A percentile compares a stretch with the other conserved stretches of the same genome.
phyloP scores from a whole-genome alignment of 2,113 vertebrate species.

The Heterotilapia buettikoferi region DNA sequence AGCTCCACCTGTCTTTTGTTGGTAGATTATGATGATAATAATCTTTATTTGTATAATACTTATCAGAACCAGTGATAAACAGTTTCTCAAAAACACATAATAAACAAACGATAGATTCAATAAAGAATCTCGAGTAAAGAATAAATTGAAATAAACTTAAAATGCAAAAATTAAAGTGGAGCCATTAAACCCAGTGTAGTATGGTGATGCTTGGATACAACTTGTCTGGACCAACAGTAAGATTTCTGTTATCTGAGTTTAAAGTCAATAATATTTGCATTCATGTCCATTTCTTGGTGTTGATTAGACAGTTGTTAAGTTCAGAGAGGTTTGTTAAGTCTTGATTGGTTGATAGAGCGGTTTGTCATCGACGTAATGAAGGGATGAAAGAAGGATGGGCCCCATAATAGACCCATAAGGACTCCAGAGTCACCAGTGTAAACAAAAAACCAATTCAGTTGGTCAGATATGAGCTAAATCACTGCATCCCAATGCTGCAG shows the following conservation, averaged over 20 bases:
- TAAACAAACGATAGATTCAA: background rate
- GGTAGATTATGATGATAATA: background rate
- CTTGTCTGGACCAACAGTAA: background rate
- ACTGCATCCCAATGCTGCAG: background rate
- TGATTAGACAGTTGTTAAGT: background rate
- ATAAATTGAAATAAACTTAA: background rate
- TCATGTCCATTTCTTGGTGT: background rate
- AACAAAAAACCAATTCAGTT: background rate
- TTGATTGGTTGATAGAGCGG: background rate
- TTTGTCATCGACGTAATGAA: background rate
- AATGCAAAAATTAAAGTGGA: background rate
- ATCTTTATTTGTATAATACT: background rate
- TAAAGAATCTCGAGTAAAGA: background rate
- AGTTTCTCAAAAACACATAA: background rate
- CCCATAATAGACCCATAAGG: background rate
- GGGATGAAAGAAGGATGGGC: background rate
- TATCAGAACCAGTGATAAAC: background rate
- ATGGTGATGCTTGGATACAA: background rate
- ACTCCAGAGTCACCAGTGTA: background rate
- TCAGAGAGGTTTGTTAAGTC: background rate
- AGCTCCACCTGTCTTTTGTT: background rate
- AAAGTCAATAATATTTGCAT: background rate
- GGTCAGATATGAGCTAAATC: background rate
- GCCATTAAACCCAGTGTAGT: background rate
- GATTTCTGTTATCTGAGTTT: background rate